Evolutionary conservation across 2,797 vertebrate genomes (phyloP), one percentile per base, ranked within the genome.

Genomic region (Myotis vivesi): DNA sequence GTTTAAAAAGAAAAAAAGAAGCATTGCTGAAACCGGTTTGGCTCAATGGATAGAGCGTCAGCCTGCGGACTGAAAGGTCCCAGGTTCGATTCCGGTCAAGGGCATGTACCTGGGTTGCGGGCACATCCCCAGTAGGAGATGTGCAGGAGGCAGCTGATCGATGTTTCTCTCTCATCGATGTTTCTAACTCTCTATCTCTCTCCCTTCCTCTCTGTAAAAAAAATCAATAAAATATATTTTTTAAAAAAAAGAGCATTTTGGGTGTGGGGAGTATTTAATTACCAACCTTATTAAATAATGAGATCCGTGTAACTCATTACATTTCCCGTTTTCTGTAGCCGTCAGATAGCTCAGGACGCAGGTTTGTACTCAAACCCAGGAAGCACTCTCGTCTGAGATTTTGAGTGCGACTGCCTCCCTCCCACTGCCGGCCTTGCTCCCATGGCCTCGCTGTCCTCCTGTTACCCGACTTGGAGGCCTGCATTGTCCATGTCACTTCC

Each of bases 1-100:
- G 46, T 95, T 92, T 95, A 94, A 91, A 97, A 96, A 94, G 82
- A 85, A 91, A 91, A 91, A 94, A 80, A 13, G 62, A 85, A n/a
- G n/a, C n/a, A n/a, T n/a, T n/a, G n/a, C n/a, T n/a, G n/a, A n/a
- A n/a, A n/a, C n/a, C n/a, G n/a, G n/a, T n/a, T n/a, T n/a, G n/a
- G n/a, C n/a, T n/a, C n/a, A n/a, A n/a, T n/a, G n/a, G n/a, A n/a
- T n/a, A n/a, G n/a, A n/a, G n/a, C n/a, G n/a, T n/a, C n/a, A n/a
- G n/a, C n/a, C n/a, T n/a, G n/a, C n/a, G n/a, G n/a, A n/a, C n/a
- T n/a, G n/a, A n/a, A n/a, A n/a, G n/a, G n/a, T n/a, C n/a, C n/a
- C n/a, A n/a, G n/a, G n/a, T n/a, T n/a, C n/a, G n/a, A n/a, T n/a
- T n/a, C n/a, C n/a, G n/a, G n/a, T n/a, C n/a, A n/a, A n/a, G n/a